Conservation (phyloP, 2,797 vertebrate genomes). For the Lacerta bilineata region DNA sequence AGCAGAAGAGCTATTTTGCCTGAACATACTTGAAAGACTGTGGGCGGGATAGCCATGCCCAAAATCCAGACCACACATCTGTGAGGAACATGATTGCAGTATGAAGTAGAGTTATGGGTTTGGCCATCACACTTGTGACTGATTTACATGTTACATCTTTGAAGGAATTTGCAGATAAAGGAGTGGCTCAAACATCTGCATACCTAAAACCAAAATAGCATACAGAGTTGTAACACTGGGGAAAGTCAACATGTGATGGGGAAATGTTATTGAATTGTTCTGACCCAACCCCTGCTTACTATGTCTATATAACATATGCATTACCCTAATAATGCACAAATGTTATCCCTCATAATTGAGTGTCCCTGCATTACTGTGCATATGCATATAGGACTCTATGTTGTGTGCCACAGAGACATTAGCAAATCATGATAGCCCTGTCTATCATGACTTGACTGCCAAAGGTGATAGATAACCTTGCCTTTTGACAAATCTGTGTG, state of each 20-base stretch:
- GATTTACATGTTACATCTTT: not conserved
- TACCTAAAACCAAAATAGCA: conserved; percentile 18
- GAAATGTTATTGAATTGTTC: not conserved
- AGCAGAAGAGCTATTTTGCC: not conserved
- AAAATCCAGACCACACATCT: not conserved
- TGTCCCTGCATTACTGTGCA: not conserved
- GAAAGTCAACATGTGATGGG: not conserved
- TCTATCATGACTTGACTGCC: not conserved
- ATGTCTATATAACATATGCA: not conserved
- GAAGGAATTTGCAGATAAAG: not conserved
- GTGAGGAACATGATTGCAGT: not conserved
- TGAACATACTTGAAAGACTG: not conserved
- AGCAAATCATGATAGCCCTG: not conserved
- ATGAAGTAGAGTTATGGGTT: not conserved
- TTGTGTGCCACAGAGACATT: not conserved
- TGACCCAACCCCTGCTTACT: not conserved
- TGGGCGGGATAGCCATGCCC: not conserved
- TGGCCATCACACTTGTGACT: not conserved
- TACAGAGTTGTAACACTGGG: not conserved
- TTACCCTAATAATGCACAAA: not conserved
- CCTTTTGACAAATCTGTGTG: not conserved
- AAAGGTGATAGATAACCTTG: not conserved
- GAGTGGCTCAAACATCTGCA: conserved; percentile 25
- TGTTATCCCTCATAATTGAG: not conserved
- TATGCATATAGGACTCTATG: not conserved